Percentiles rank a stretch among this genome's conserved stretches.
These are phyloP conservation scores for Labroides dimidiatus DNA, from an alignment of 2,797 vertebrate genomes.

Conservation along the genomic window DNA sequence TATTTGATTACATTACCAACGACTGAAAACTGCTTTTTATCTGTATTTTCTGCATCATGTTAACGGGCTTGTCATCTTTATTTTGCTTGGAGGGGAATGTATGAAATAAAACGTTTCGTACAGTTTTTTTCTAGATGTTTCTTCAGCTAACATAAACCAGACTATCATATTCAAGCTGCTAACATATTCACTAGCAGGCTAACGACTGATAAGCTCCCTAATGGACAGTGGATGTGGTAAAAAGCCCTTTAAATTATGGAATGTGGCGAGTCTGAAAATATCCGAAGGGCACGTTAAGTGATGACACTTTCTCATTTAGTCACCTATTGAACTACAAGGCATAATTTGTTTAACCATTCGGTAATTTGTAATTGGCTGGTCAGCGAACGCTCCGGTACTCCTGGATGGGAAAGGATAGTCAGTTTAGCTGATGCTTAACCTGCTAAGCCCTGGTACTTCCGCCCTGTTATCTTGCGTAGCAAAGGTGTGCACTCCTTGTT, in stretches of 20 bases:
- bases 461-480: conserved; percentile 57
- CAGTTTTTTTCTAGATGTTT: not conserved
- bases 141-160: conserved; percentile 8
- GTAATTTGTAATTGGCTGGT: conserved; percentile 33
- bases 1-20: not conserved
- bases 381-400: conserved; percentile 12
- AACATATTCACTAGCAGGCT: conserved; percentile 13
- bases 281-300: too few species aligned
- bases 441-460: conserved; percentile 74
- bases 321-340: not conserved
- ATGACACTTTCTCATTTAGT: not conserved
- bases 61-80: not conserved
- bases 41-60: not conserved
- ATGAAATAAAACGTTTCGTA: not conserved
- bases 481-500: conserved; percentile 30
- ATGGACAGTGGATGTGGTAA: not conserved
- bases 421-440: conserved; percentile 74
- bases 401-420: conserved; percentile 36
- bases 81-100: not conserved
- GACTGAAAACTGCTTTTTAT: not conserved
- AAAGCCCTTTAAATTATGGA: conserved; percentile 9
- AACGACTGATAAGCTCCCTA: conserved; percentile 24
- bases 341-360: conserved; percentile 36
- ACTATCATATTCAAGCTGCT: conserved; percentile 9
- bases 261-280: not conserved